Evolutionary conservation across 92 coral and sea anemone genomes (phyloP), one percentile per base, ranked within the genome.

Genomic region (Phenganax marumi): DNA sequence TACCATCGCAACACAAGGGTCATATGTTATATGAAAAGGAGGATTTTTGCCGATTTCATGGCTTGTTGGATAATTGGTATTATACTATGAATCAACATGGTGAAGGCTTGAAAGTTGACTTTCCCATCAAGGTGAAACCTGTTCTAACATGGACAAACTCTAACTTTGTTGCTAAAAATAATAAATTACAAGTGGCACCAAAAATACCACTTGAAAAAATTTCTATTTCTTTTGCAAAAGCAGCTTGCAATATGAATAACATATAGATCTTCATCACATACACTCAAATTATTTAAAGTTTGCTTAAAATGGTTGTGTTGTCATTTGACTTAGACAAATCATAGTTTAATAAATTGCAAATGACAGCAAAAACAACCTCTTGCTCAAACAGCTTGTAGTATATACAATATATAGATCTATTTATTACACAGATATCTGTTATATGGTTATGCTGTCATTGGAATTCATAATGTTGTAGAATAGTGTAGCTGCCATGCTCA

Each of bases 31-130:
- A 25, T 64, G 16, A 24, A 19, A 78, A 52, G 52, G 64, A 89
- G 39, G 89, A 89, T 63, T 69, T 86, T 25, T 10, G 0, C 0
- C 74, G 81, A 12, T 73, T 85, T 25, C 65, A 56, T 22, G 24
- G 62, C 69, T 73, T 89, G 8, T 85, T 89, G 19, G 3, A 12
- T 5, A 47, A 86, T 60, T 89, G 89, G 91, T 89, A 69, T 74
- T 89, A 82, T 58, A 68, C 43, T 18, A 26, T 86, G 3, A 66
- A 83, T 77, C 85, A 82, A 77, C 87, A 82, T 82, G 89, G 89
- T 14, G 87, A 89, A 64, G 92, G 90, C 6, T 19, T 72, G 12
- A 64, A 87, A 10, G 68, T 86, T 3, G 85, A 89, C 52, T 89
- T 77, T 18, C 82, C 82, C 39, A 25, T 86, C 7, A 86, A 81